These are phyloP conservation scores for Serripes groenlandicus DNA, from an alignment of 2,888 invertebrate genomes.

Conservation along the genomic window DNA sequence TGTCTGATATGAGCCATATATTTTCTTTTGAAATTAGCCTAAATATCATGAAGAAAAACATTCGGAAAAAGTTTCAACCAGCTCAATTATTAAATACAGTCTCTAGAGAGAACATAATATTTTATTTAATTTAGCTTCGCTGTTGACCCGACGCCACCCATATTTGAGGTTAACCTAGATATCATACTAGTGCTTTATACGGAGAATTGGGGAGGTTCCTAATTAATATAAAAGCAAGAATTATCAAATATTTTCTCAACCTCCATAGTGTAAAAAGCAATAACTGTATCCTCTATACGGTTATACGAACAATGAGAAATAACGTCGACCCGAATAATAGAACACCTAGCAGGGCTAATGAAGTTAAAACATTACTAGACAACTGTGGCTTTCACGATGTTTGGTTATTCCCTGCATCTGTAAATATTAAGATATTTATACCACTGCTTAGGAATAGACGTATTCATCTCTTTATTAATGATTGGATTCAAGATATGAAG, in stretches of 20 bases:
- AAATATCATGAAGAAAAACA: no score
- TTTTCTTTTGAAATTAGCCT: no score
- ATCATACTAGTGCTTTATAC: background rate
- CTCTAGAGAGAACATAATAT: no score
- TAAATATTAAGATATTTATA: conserved; percentile 2
- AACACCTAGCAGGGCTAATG: background rate
- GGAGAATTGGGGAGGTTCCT: conserved; percentile 4
- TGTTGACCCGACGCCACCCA: no score
- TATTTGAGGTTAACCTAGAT: background rate
- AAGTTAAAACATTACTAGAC: background rate
- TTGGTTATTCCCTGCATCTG: conserved; percentile 14
- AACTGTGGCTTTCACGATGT: conserved; percentile 2
- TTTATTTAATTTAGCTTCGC: no score
- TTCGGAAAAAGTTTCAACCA: no score
- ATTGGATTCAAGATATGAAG: conserved; percentile 3
- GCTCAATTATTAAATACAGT: no score
- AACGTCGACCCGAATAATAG: background rate
- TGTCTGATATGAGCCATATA: no score
- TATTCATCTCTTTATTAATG: background rate
- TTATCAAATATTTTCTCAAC: conserved; percentile 4
- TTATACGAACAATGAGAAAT: background rate
- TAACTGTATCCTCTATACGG: conserved; percentile 4
- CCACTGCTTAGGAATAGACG: conserved; percentile 11
- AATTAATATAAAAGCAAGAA: background rate
- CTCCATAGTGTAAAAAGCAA: background rate